Conservation (phyloP, 2,113 vertebrate genomes). For the Perca flavescens region DNA sequence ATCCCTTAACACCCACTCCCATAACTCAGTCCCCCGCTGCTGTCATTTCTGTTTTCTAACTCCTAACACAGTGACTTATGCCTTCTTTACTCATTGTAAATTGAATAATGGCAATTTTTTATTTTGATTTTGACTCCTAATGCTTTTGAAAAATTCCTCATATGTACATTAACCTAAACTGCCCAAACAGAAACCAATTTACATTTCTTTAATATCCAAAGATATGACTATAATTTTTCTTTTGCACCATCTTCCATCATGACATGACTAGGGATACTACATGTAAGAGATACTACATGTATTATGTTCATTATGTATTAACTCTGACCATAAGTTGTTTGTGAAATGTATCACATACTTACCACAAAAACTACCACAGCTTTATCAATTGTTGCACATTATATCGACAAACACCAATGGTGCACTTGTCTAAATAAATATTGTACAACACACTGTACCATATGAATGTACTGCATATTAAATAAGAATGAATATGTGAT, state of each 20-base stretch:
- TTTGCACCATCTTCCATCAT: not conserved
- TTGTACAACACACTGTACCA: not conserved
- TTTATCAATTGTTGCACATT: not conserved
- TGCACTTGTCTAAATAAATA: not conserved
- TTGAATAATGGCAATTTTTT: not conserved
- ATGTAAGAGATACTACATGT: not conserved
- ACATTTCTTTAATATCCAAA: not conserved
- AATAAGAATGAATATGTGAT: not conserved
- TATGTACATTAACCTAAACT: not conserved
- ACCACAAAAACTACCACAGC: not conserved
- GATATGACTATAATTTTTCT: not conserved
- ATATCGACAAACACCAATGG: not conserved
- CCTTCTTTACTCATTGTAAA: not conserved
- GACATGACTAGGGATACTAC: not conserved
- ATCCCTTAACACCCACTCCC: not conserved
- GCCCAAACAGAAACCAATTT: not conserved
- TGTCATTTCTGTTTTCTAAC: not conserved
- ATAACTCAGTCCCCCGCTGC: not conserved
- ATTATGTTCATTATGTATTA: not conserved
- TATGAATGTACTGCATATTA: not conserved
- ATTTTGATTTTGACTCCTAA: not conserved
- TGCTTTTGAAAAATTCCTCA: not conserved
- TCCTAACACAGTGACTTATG: not conserved
- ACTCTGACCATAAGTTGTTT: not conserved
- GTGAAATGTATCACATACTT: not conserved